Percentiles rank a stretch among this genome's conserved stretches.
phyloP scores from a whole-genome alignment of 2,797 vertebrate genomes.

The Monodelphis domestica region DNA sequence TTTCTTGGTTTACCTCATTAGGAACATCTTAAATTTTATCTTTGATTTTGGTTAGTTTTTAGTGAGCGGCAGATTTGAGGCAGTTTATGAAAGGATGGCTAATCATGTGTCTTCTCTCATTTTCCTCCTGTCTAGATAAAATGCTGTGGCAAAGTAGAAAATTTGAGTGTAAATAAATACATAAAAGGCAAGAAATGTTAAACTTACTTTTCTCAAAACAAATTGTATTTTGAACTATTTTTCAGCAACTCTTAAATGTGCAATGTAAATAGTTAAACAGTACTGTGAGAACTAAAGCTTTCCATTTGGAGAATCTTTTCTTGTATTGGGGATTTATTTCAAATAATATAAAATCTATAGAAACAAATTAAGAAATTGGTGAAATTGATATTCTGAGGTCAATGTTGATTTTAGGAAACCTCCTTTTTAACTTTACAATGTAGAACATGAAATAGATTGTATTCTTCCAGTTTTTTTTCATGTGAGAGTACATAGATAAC shows the following conservation, averaged over 20 bases:
- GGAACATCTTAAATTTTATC: not conserved
- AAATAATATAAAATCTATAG: not conserved
- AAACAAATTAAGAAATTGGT: slow-evolving; percentile 50
- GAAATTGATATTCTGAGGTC: not conserved
- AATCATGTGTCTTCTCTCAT: slow-evolving; percentile 19
- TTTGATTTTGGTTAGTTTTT: not conserved
- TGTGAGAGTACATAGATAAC: slow-evolving; percentile 40
- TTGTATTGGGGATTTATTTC: not conserved
- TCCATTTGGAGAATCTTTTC: slow-evolving; percentile 44
- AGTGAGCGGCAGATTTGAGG: slow-evolving; percentile 5
- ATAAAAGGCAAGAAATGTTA: slow-evolving; percentile 47
- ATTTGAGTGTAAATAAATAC: slow-evolving; percentile 32
- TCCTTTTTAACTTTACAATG: slow-evolving; percentile 41
- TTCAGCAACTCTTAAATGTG: not conserved
- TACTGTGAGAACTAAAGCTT: slow-evolving; percentile 20
- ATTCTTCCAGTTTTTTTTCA: slow-evolving; percentile 52
- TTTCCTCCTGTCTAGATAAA: slow-evolving; percentile 49
- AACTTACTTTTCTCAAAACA: slow-evolving; percentile 38
- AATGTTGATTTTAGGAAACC: slow-evolving; percentile 45
- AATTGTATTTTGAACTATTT: slow-evolving; percentile 43
- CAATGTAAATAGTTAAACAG: not conserved
- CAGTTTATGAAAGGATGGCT: slow-evolving; percentile 2
- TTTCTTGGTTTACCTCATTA: not conserved
- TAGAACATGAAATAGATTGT: slow-evolving; percentile 34
- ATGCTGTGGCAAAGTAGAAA: not conserved